These are phyloP conservation scores for Acanthosepion esculentum DNA, from an alignment of 2,888 invertebrate species.

Conservation along the genomic window DNA sequence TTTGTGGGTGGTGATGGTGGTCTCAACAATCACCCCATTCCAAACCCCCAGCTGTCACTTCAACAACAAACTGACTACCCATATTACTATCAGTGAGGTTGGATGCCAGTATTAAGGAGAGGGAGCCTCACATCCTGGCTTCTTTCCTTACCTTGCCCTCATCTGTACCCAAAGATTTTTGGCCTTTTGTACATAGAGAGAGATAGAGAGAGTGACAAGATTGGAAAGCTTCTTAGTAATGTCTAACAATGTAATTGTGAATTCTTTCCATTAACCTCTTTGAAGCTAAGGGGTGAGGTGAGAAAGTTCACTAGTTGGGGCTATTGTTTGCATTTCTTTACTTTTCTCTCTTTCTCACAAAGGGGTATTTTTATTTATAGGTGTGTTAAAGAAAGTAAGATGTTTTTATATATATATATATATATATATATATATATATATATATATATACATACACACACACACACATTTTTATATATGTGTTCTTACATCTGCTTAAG, in stretches of 20 bases:
- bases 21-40: background rate
- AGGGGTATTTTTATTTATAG: background rate
- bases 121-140: background rate
- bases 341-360: background rate
- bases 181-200: background rate
- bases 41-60: background rate
- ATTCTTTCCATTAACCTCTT: background rate
- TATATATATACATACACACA: too few species aligned
- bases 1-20: background rate
- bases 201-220: background rate
- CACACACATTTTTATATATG: too few species aligned
- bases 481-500: too few species aligned
- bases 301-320: background rate
- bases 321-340: background rate
- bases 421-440: too few species aligned
- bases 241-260: conserved; percentile 33
- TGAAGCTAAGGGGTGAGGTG: background rate
- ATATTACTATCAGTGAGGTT: background rate
- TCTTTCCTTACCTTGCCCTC: background rate
- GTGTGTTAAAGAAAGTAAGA: background rate
- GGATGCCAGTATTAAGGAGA: background rate
- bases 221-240: background rate
- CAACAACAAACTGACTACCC: background rate
- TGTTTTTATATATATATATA: background rate
- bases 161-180: background rate